Conservation (phyloP, 64 coral and sea anemone genomes). For the Montipora cactus region DNA sequence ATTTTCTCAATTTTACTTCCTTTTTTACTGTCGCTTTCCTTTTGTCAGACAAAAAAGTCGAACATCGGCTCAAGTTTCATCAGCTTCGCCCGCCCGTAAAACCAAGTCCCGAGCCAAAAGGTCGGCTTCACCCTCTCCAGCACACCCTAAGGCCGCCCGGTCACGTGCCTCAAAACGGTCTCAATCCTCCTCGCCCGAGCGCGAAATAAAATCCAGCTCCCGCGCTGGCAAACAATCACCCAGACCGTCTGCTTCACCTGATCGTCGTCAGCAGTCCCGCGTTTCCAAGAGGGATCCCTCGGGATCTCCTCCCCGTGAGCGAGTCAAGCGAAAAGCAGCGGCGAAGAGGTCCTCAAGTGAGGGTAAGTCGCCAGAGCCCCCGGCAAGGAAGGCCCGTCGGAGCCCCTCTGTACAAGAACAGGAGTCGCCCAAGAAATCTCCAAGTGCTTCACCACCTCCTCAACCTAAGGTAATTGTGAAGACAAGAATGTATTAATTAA, state of each 20-base stretch:
- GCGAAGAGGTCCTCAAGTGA: slow-evolving; percentile 54
- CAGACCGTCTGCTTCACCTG: slow-evolving; percentile 35
- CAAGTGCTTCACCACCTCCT: not conserved
- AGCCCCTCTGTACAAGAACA: slow-evolving; percentile 56
- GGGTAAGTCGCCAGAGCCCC: slow-evolving; percentile 53
- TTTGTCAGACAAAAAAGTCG: slow-evolving; percentile 40
- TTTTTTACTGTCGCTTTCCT: not conserved
- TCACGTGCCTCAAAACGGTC: slow-evolving; percentile 32
- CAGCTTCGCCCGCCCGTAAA: slow-evolving; percentile 25
- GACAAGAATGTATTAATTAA: too few relatives aligned
- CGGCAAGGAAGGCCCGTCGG: slow-evolving; percentile 34
- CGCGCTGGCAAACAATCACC: slow-evolving; percentile 38
- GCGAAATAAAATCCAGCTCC: slow-evolving; percentile 1
- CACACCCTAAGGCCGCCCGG: slow-evolving; percentile 32
- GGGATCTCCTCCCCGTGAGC: slow-evolving; percentile 52
- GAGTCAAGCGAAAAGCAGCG: slow-evolving; percentile 37
- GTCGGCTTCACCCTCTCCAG: slow-evolving; percentile 34
- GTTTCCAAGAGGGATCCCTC: slow-evolving; percentile 52
- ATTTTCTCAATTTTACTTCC: not conserved
- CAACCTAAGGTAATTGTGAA: slow-evolving; percentile 29
- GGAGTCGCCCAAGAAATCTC: slow-evolving; percentile 7
- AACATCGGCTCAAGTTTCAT: slow-evolving; percentile 5
- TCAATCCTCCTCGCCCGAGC: slow-evolving; percentile 48
- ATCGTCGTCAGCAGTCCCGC: slow-evolving; percentile 10
- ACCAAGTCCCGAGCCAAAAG: slow-evolving; percentile 35